Percentiles rank a stretch among this genome's conserved stretches.
Evolutionary conservation across 1,140 invertebrate genomes (phyloP).

Genomic region (Temnothorax curvispinosus): DNA sequence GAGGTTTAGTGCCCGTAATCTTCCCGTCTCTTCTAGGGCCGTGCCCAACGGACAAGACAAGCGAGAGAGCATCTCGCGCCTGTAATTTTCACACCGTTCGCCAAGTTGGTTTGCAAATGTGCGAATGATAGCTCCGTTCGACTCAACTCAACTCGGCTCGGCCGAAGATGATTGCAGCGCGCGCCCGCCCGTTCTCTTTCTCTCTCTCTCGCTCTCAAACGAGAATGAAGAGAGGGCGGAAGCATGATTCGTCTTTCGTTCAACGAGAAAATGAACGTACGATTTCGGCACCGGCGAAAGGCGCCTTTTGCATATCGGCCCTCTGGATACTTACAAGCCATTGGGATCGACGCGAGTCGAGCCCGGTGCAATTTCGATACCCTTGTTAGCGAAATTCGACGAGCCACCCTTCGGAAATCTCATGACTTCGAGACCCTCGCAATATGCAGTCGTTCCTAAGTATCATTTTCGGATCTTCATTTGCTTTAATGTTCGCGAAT

Average conservation of each 20-base stretch:
- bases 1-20: constrained; percentile 77
- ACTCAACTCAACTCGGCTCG: not conserved
- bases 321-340: constrained; percentile 43
- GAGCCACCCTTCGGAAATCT: constrained; percentile 13
- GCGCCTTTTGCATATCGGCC: constrained; percentile 64
- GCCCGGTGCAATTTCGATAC: constrained; percentile 68
- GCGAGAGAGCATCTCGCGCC: constrained; percentile 65
- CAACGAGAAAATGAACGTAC: constrained; percentile 63
- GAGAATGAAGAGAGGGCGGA: not conserved
- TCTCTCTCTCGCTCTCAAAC: not conserved
- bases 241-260: constrained; percentile 61
- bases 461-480: constrained; percentile 41
- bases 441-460: constrained; percentile 12
- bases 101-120: constrained; percentile 81
- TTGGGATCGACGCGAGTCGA: constrained; percentile 49
- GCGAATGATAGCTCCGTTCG: constrained; percentile 79
- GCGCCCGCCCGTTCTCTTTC: not conserved
- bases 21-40: constrained; percentile 70
- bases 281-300: constrained; percentile 56
- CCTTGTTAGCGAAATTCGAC: constrained; percentile 62
- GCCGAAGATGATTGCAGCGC: constrained; percentile 62
- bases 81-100: constrained; percentile 84
- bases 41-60: constrained; percentile 72
- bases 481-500: constrained; percentile 17
- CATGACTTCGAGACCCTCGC: not conserved